These are phyloP conservation scores for Saccostrea echinata DNA, from an alignment of 1,140 invertebrate species.

Conservation along the genomic window DNA sequence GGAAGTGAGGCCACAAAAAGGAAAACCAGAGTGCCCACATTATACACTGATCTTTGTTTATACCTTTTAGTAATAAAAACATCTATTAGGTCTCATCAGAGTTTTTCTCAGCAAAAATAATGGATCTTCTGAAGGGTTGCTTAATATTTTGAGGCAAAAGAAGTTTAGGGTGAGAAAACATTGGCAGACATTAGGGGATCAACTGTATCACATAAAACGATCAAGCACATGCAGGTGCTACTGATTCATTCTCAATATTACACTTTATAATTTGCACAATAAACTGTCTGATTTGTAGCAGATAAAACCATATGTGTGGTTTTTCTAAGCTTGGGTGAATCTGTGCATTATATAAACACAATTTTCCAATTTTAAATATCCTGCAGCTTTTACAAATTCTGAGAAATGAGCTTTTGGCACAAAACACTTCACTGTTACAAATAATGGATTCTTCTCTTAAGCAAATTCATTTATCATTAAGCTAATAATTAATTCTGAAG, in stretches of 20 bases:
- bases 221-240: constrained; percentile 10
- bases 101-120: not conserved
- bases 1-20: constrained; percentile 1
- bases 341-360: constrained; percentile 14
- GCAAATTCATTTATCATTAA: constrained; percentile 36
- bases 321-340: constrained; percentile 26
- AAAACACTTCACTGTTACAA: constrained; percentile 12
- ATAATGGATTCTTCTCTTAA: not conserved
- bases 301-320: constrained; percentile 37
- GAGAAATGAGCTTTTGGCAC: not conserved
- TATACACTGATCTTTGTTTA: not conserved
- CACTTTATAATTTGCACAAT: constrained; percentile 37
- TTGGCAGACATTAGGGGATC: not conserved
- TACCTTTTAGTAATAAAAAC: not conserved
- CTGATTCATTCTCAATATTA: constrained; percentile 22
- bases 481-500: constrained; percentile 24
- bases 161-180: not conserved
- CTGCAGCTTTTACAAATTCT: not conserved
- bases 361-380: not conserved
- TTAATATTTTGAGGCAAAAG: not conserved
- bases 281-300: constrained; percentile 12
- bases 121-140: not conserved
- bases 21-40: not conserved
- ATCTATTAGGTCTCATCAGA: not conserved
- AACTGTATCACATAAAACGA: constrained; percentile 23